Evolutionary conservation across 2,888 invertebrate genomes (phyloP).

Genomic region (Dasysyrphus tricinctus): DNA sequence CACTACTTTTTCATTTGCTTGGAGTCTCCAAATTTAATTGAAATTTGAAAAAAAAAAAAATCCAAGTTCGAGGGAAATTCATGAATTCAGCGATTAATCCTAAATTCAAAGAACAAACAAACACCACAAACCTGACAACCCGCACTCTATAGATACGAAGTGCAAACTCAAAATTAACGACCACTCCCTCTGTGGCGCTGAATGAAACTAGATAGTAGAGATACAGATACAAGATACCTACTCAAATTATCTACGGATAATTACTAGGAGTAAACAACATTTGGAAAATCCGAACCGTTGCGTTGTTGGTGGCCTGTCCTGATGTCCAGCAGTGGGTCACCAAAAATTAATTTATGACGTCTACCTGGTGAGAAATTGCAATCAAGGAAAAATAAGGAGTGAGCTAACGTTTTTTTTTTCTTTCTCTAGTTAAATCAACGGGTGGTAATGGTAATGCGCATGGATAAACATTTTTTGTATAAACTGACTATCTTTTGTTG

Average conservation of each 20-base stretch:
- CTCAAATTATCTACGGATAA: slow-evolving; percentile 60
- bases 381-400: slow-evolving; percentile 43
- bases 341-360: slow-evolving; percentile 51
- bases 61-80: slow-evolving; percentile 61
- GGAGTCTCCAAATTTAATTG: slow-evolving; percentile 9
- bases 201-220: slow-evolving; percentile 26
- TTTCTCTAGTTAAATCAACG: slow-evolving; percentile 40
- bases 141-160: slow-evolving; percentile 2
- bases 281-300: slow-evolving; percentile 43
- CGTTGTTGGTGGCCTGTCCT: slow-evolving; percentile 38
- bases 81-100: slow-evolving; percentile 17
- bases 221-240: slow-evolving; percentile 30
- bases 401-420: slow-evolving; percentile 22
- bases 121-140: slow-evolving; percentile 26
- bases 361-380: slow-evolving; percentile 66
- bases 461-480: neutral
- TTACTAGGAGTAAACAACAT: slow-evolving; percentile 60
- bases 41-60: slow-evolving; percentile 23
- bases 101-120: neutral
- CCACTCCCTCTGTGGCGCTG: slow-evolving; percentile 13
- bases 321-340: slow-evolving; percentile 57
- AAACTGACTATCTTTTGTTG: slow-evolving; percentile 54
- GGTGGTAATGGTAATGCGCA: slow-evolving; percentile 36
- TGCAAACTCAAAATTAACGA: slow-evolving; percentile 34
- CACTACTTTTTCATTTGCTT: slow-evolving; percentile 13